Conservation (phyloP, 2,888 invertebrate species). For the Mesoligia furuncula region DNA sequence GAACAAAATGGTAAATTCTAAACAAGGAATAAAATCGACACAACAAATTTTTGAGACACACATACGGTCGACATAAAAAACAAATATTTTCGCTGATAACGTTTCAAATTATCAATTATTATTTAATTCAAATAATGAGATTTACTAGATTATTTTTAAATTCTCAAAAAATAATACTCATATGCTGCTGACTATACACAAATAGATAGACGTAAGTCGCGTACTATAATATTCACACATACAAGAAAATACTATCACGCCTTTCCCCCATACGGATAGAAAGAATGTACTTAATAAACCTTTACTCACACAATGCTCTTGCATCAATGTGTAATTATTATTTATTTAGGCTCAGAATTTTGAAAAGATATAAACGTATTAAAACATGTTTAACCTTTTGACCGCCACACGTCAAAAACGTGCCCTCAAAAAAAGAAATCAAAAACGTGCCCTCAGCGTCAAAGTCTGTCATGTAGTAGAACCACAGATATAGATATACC, state of each 20-base stretch:
- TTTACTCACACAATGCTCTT: neutral
- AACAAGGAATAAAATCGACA: neutral
- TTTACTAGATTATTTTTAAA: neutral
- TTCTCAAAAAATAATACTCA: neutral
- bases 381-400: neutral
- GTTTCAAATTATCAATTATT: neutral
- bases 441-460: too few relatives aligned
- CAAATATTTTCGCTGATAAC: neutral
- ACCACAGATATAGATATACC: too few relatives aligned
- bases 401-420: too few relatives aligned
- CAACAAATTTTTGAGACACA: neutral
- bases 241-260: neutral
- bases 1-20: neutral
- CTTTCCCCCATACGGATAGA: neutral
- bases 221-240: neutral
- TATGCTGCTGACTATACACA: neutral
- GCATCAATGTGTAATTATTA: neutral
- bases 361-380: slow-evolving; percentile 8
- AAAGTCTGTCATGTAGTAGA: too few relatives aligned
- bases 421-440: too few relatives aligned
- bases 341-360: neutral
- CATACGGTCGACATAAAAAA: neutral
- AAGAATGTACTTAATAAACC: neutral
- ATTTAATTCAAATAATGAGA: neutral
- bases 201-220: neutral